Evolutionary conservation across 2,888 invertebrate species (phyloP), one percentile per base, ranked within the genome.

Genomic region (Yponomeuta evonymella): DNA sequence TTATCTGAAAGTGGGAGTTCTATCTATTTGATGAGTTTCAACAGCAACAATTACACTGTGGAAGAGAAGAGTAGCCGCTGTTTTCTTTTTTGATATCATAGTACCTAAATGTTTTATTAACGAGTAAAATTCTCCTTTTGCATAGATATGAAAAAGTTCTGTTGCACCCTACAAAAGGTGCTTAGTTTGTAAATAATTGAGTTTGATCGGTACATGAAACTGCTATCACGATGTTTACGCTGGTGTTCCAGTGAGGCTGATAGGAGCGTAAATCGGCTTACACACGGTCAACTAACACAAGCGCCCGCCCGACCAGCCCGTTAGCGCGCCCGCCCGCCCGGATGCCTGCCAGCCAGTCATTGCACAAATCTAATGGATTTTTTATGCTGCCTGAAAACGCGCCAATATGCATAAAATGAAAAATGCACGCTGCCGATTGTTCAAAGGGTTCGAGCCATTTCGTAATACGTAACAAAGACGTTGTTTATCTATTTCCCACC

Each of bases 361-460:
- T 84, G 84, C 85, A 84, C 83, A 83, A 84, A 86, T 86, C 86
- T 88, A 87, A 87, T 88, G 87, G 87, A 84, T 81, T 87, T 87
- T 87, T 87, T 87, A 84, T 87, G 87, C 86, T 84, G 76, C 79
- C 80, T 77, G 75, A 83, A 81, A 77, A 70, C 63, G 79, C 80
- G 79, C 75, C 79, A 77, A 83, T 82, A 83, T 84, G 82, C 81
- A 84, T 83, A 81, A 85, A 86, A 83, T 80, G 79, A 81, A 76
- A 81, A 82, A 83, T 81, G 82, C 80, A 83, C 79, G 81, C 83
- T 83, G 84, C 84, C 83, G 84, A 87, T 69, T 30, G 12, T 69
- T 69, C 6, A 43, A 43, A 5, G 43, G 43, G 43, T 43, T 6
- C 6, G 43, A 43, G 5, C 43, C 9, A 43, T 43, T 43, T 43